Evolutionary conservation across 2,888 invertebrate genomes (phyloP).

Genomic region (Crossocerus cetratus): DNA sequence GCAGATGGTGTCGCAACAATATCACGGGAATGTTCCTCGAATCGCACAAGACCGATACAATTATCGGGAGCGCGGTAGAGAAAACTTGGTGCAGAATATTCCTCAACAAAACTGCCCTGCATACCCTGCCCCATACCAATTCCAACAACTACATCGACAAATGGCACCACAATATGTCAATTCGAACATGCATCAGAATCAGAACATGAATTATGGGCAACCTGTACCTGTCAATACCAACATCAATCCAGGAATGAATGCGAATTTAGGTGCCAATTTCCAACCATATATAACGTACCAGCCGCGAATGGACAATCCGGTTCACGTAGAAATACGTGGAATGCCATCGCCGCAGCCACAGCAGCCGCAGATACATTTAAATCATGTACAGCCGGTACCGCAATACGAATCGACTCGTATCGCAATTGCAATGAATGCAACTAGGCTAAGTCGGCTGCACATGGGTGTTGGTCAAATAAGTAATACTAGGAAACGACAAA

Average conservation of each 20-base stretch:
- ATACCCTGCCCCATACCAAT: conserved; percentile 63
- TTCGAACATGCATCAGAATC: conserved; percentile 62
- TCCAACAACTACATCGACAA: conserved; percentile 64
- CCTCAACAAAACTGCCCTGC: conserved; percentile 64
- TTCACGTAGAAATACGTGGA: conserved; percentile 58
- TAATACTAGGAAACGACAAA: conserved; percentile 56
- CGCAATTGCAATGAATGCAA: conserved; percentile 43
- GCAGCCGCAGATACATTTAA: conserved; percentile 54
- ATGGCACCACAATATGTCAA: conserved; percentile 66
- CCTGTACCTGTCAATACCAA: conserved; percentile 23
- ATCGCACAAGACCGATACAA: conserved; percentile 56
- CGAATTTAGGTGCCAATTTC: conserved; percentile 51
- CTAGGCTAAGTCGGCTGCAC: conserved; percentile 55
- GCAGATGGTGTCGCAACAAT: conserved; percentile 52
- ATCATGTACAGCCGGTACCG: conserved; percentile 52
- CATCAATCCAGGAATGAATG: conserved; percentile 50
- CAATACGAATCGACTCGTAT: conserved; percentile 53
- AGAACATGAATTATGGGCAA: conserved; percentile 40
- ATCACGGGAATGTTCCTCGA: conserved; percentile 54
- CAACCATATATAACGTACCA: conserved; percentile 53
- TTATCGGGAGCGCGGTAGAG: conserved; percentile 58
- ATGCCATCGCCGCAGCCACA: conserved; percentile 50
- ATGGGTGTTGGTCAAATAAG: conserved; percentile 62
- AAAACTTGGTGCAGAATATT: conserved; percentile 54
- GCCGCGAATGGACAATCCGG: conserved; percentile 57